Conservation (phyloP, 2,888 invertebrate genomes). For the Lissonota sp. region DNA sequence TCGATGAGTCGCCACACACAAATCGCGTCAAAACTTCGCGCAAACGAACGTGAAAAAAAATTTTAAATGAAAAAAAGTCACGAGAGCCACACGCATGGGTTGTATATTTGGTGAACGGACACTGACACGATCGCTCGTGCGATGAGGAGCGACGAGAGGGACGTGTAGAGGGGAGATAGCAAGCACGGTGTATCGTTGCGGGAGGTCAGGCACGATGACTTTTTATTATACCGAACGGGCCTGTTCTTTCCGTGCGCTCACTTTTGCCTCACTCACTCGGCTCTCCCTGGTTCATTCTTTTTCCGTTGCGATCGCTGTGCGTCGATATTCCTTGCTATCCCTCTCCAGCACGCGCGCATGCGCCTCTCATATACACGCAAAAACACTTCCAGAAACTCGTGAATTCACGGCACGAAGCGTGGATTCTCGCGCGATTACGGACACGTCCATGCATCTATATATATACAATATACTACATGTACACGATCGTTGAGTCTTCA, state of each 20-base stretch:
- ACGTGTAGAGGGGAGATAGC: conserved; percentile 13
- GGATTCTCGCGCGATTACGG: conserved; percentile 56
- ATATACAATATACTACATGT: background rate
- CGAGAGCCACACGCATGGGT: conserved; percentile 29
- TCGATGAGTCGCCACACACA: too few species aligned
- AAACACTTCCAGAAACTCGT: conserved; percentile 33
- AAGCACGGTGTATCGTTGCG: conserved; percentile 74
- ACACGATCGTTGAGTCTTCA: background rate
- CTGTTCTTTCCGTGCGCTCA: conserved; percentile 31
- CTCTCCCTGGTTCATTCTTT: conserved; percentile 58
- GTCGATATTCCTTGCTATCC: background rate
- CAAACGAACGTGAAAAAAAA: too few species aligned
- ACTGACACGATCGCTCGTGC: conserved; percentile 29
- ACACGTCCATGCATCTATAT: conserved; percentile 36
- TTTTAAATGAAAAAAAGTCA: too few species aligned
- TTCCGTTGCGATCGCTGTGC: conserved; percentile 60
- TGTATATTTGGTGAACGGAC: conserved; percentile 53
- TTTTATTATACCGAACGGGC: conserved; percentile 76
- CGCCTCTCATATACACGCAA: conserved; percentile 14
- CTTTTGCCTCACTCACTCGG: conserved; percentile 56
- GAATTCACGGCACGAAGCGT: conserved; percentile 39
- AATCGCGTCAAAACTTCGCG: too few species aligned
- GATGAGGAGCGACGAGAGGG: conserved; percentile 13
- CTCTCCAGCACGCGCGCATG: background rate
- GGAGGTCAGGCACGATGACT: conserved; percentile 81